Evolutionary conservation across 2,113 vertebrate genomes (phyloP).

Genomic region (Oryzias javanicus): DNA sequence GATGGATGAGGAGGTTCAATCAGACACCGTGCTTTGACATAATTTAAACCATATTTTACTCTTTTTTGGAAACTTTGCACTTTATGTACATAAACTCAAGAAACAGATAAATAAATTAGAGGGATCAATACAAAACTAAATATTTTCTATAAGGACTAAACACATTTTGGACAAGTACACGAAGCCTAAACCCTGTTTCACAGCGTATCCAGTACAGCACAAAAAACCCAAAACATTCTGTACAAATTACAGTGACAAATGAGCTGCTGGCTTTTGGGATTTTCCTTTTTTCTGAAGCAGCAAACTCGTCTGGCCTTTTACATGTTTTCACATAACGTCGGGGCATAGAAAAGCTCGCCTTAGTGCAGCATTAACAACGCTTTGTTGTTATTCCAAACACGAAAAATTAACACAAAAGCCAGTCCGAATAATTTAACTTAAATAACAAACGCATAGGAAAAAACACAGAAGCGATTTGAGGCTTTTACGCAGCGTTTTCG

Average conservation of each 20-base stretch:
- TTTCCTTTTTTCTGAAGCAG: conserved; percentile 64
- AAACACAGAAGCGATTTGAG: conserved; percentile 57
- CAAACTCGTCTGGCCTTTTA: conserved; percentile 60
- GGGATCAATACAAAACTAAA: conserved; percentile 98
- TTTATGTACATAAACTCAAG: conserved; percentile 90
- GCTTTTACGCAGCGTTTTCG: conserved; percentile 39
- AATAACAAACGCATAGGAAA: conserved; percentile 77
- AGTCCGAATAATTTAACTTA: conserved; percentile 81
- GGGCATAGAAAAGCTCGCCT: conserved; percentile 67
- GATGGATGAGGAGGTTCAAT: conserved; percentile 32
- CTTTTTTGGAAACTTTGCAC: conserved; percentile 89
- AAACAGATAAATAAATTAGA: conserved; percentile 98
- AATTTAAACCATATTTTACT: conserved; percentile 96
- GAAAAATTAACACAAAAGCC: conserved; percentile 71
- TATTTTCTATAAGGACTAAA: conserved; percentile 92
- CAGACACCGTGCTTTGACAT: conserved; percentile 70
- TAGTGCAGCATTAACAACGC: conserved; percentile 70
- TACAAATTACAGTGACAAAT: conserved; percentile 79
- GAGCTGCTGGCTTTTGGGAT: conserved; percentile 59
- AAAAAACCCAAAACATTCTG: conserved; percentile 84
- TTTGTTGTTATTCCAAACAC: conserved; percentile 69
- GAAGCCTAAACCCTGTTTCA: conserved; percentile 88
- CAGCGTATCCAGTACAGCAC: conserved; percentile 90
- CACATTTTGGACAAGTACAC: conserved; percentile 85
- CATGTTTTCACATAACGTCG: conserved; percentile 65